Evolutionary conservation across 1,140 invertebrate species (phyloP), one percentile per base, ranked within the genome.

Genomic region (Diachasma alloeum): DNA sequence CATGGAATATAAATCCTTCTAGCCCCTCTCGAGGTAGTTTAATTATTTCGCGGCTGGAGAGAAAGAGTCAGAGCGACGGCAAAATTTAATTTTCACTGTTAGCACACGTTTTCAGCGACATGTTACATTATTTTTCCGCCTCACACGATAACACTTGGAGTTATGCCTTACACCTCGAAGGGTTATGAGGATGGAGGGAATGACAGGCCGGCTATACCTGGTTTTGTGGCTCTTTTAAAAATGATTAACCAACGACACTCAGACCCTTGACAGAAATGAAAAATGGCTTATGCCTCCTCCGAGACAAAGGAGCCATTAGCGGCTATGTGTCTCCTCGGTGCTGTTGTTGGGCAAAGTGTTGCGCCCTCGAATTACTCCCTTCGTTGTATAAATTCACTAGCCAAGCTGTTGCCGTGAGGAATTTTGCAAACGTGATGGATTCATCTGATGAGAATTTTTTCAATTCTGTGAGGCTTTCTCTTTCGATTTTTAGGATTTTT

Each of bases 301-400:
- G 77, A 79, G 79, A 81, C 80, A 83, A 83, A 83, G 80, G 68
- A 78, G 67, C 81, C 85, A 85, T 86, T 85, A 86, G 75, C 56
- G 63, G 75, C 79, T 83, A 46, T 59, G 39, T 66, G 73, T 56
- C 69, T 68, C 67, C 39, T 74, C 74, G 72, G 53, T 36, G 63
- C 31, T 10, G 26, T 37, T 68, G 36, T 68, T 37, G 66, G 36
- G 9, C 36, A 37, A 68, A 37, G 19, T 42, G 17, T 75, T 42
- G 26, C 46, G 44, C 42, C 46, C 31, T 75, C 53, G 11, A 24
- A 69, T 59, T 75, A 56, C 24, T 56, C n/a, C 17, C 19, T 44
- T 67, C 39, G 19, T 67, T 44, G 19, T 36, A 59, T 73, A 63
- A 73, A 59, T 63, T 73, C 24, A n/a, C 9, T 24, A 56, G 9